Evolutionary conservation across 2,888 invertebrate genomes (phyloP).

Genomic region (Salticus scenicus): DNA sequence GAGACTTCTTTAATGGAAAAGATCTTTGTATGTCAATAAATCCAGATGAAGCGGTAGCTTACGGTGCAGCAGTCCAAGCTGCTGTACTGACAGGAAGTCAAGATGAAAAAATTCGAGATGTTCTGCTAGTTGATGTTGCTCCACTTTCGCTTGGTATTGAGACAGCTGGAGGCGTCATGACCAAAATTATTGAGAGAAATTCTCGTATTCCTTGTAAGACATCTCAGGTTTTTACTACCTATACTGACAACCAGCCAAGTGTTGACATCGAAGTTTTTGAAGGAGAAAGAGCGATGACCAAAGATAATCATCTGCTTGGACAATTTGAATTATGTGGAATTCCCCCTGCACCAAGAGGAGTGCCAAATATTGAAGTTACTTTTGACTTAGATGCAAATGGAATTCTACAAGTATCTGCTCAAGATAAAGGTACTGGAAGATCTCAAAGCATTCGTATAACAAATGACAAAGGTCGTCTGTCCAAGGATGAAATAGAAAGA

Average conservation of each 20-base stretch:
- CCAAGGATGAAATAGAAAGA: too few species aligned
- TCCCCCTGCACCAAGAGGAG: slow-evolving; percentile 81
- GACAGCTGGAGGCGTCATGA: slow-evolving; percentile 81
- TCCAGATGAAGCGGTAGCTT: slow-evolving; percentile 88
- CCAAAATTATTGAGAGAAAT: too few species aligned
- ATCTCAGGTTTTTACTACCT: slow-evolving; percentile 94
- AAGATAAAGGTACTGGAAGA: too few species aligned
- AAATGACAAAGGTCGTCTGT: too few species aligned
- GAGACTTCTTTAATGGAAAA: slow-evolving; percentile 86
- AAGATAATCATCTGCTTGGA: slow-evolving; percentile 87
- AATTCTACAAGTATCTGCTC: too few species aligned
- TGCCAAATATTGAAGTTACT: neutral
- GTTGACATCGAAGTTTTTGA: slow-evolving; percentile 89
- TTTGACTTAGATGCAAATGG: too few species aligned
- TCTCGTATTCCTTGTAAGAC: too few species aligned
- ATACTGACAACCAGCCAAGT: slow-evolving; percentile 92
- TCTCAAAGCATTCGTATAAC: too few species aligned
- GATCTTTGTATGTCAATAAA: slow-evolving; percentile 85
- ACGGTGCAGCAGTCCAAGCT: slow-evolving; percentile 85
- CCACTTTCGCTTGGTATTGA: slow-evolving; percentile 81
- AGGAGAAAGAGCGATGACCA: slow-evolving; percentile 90
- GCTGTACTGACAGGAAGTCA: slow-evolving; percentile 80
- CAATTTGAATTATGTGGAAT: slow-evolving; percentile 80
- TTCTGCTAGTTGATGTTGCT: slow-evolving; percentile 87
- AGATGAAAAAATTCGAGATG: slow-evolving; percentile 82